Conservation (phyloP, 2,888 invertebrate species). For the Elmis aenea region DNA sequence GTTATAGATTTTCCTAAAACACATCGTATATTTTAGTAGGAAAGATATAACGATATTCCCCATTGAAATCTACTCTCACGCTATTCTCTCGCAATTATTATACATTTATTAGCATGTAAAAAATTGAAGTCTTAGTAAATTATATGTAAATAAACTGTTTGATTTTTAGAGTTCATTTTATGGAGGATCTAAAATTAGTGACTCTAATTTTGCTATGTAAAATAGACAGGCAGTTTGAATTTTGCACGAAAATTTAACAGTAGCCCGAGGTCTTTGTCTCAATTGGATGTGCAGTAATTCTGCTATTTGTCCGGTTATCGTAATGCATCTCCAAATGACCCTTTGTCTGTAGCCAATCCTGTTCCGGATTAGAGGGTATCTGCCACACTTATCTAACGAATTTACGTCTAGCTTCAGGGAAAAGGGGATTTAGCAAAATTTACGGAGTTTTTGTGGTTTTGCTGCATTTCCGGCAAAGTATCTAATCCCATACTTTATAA, state of each 20-base stretch:
- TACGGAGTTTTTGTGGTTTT: constrained; percentile 1
- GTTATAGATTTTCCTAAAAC: too few species aligned
- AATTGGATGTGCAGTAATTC: constrained; percentile 14
- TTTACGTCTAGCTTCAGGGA: constrained; percentile 18
- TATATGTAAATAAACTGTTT: too few species aligned
- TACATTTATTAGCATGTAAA: too few species aligned
- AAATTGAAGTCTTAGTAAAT: too few species aligned
- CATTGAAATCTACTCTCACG: too few species aligned
- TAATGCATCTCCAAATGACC: constrained; percentile 16
- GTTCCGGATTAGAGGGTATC: constrained; percentile 14
- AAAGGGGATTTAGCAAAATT: constrained; percentile 14
- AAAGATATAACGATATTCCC: too few species aligned
- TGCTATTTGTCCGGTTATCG: constrained; percentile 16
- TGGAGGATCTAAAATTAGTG: too few species aligned
- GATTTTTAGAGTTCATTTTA: too few species aligned
- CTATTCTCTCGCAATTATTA: too few species aligned
- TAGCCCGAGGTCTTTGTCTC: constrained; percentile 5
- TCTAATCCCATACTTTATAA: too few species aligned
- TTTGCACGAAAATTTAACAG: constrained; percentile 2
- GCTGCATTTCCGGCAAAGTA: background rate
- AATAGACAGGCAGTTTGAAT: background rate
- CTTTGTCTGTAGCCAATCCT: constrained; percentile 19
- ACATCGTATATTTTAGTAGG: too few species aligned
- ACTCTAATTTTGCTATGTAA: too few species aligned
- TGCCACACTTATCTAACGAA: constrained; percentile 15